Conservation (phyloP, 1,140 invertebrate genomes). For the Euwallacea fornicatus region DNA sequence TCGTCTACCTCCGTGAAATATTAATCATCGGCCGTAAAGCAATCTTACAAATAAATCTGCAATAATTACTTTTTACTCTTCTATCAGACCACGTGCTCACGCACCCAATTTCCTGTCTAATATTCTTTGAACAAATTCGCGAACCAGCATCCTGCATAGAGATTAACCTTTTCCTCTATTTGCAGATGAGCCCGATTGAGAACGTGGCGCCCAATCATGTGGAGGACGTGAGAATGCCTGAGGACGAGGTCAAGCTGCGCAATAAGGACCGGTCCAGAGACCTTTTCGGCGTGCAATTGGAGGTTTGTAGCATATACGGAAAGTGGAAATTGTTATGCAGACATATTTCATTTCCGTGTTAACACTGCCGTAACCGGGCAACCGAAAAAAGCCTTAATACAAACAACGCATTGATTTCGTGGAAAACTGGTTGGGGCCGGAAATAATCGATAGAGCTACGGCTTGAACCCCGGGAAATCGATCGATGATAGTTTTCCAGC, state of each 20-base stretch:
- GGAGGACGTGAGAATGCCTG: conserved; percentile 40
- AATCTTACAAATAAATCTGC: conserved; percentile 11
- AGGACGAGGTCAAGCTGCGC: conserved; percentile 42
- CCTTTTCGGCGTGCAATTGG: conserved; percentile 61
- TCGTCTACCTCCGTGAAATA: conserved; percentile 4
- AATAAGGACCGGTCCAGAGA: conserved; percentile 57
- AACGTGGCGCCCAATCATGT: conserved; percentile 51
- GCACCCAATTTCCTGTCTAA: conserved; percentile 9
- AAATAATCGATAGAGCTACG: conserved; percentile 48
- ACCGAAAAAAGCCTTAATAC: conserved; percentile 44
- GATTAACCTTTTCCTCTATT: conserved; percentile 30
- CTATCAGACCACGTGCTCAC: conserved; percentile 3
- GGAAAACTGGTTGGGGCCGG: conserved; percentile 46
- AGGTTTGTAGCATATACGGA: conserved; percentile 16
- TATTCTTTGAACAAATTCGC: neutral
- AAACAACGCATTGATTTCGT: conserved; percentile 51
- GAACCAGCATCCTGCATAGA: neutral
- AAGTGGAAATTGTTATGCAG: neutral
- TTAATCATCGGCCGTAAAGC: conserved; percentile 8
- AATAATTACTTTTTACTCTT: neutral
- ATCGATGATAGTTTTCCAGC: conserved; percentile 20
- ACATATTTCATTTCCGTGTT: neutral
- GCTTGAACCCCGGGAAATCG: conserved; percentile 13
- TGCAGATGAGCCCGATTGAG: conserved; percentile 54
- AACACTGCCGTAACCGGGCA: conserved; percentile 43